Conservation (phyloP, 1,140 invertebrate genomes). For the Lutraria rhynchaena region DNA sequence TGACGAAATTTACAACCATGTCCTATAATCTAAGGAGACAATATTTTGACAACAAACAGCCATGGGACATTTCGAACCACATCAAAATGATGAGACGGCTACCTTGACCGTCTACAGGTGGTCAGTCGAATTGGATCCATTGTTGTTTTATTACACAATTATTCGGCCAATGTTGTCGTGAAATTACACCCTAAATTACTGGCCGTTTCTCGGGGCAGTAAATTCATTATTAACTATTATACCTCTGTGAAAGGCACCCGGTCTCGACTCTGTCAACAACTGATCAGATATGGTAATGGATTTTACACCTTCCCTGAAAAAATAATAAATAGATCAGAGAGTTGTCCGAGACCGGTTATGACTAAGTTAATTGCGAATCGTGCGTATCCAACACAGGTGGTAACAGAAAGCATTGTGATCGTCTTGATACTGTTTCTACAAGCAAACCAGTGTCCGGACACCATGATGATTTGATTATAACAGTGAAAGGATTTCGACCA, state of each 20-base stretch:
- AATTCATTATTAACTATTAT: slow-evolving; percentile 60
- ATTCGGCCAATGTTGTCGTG: slow-evolving; percentile 39
- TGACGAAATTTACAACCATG: slow-evolving; percentile 3
- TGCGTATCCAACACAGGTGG: slow-evolving; percentile 43
- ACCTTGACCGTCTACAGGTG: slow-evolving; percentile 38
- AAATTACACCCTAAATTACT: slow-evolving; percentile 54
- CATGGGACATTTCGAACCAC: slow-evolving; percentile 24
- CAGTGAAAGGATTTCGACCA: slow-evolving; percentile 29
- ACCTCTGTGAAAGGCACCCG: slow-evolving; percentile 1
- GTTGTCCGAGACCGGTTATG: slow-evolving; percentile 38
- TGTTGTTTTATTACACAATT: slow-evolving; percentile 60
- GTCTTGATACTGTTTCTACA: slow-evolving; percentile 3
- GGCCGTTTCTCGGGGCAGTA: slow-evolving; percentile 42
- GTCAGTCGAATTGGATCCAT: slow-evolving; percentile 39
- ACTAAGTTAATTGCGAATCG: slow-evolving; percentile 48
- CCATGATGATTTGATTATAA: slow-evolving; percentile 31
- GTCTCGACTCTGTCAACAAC: slow-evolving; percentile 38
- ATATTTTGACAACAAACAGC: slow-evolving; percentile 50
- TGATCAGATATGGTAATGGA: slow-evolving; percentile 54
- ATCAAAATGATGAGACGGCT: slow-evolving; percentile 35
- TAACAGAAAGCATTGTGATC: slow-evolving; percentile 16
- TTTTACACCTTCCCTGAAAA: slow-evolving; percentile 47
- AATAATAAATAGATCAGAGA: slow-evolving; percentile 41
- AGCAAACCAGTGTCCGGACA: slow-evolving; percentile 20
- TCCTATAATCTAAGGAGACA: slow-evolving; percentile 5